Evolutionary conservation across 1,140 invertebrate genomes (phyloP), one percentile per base, ranked within the genome.

Genomic region (Aphidius gifuensis): DNA sequence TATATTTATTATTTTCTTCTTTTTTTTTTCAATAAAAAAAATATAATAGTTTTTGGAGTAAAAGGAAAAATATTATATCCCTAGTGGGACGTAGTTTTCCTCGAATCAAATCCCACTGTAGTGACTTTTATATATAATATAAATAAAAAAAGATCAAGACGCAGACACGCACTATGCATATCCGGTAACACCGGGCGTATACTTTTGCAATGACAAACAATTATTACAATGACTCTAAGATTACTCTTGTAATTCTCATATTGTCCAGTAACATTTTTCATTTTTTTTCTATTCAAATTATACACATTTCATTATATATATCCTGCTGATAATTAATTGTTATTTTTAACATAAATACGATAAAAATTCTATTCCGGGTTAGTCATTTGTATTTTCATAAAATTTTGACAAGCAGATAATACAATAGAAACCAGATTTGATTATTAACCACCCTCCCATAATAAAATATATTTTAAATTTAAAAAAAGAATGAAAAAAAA

Each of bases 11-110:
- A 9, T 11, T 32, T 40, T 40, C 16, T 1, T 16, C 16, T 1
- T 16, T 16, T 16, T 16, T 16, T 16, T 16, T 16, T 16, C 16
- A 16, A 16, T 16, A 16, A 16, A 16, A 16, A 16, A 40, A 11
- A 55, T 38, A 3, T 7, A 4, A 9, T 9, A 49, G 48, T 21
- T 49, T 49, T 16, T 50, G 48, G 32, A 39, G 23, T 9, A 9
- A 53, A 50, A 5, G n/a, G 23, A 32, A 7, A 50, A 16, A 50
- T 50, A 53, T 46, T 61, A 61, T 58, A 65, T 61, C 54, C 43
- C 58, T 61, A 65, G 59, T 65, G 59, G 59, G 53, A 64, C 46
- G 63, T 49, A 23, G 47, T 60, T 60, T 60, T 51, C 23, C 48
- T 60, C 58, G 40, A 51, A 50, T 60, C 48, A 56, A 46, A 32